These are phyloP conservation scores for Cyclina sinensis DNA, from an alignment of 1,140 invertebrate genomes.

Conservation along the genomic window DNA sequence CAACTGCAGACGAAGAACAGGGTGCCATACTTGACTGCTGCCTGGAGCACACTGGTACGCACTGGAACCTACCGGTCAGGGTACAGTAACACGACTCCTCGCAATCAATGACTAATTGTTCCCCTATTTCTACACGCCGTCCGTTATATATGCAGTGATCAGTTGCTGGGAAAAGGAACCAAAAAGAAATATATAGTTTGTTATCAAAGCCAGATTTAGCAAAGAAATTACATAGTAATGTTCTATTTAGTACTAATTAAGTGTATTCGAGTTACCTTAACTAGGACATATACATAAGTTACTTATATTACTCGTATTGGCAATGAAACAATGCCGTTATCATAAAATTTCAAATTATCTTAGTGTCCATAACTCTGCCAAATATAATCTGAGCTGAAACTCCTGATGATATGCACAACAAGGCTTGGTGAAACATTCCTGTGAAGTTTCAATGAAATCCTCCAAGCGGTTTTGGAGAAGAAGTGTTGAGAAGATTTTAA, in stretches of 20 bases:
- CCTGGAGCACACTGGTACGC: slow-evolving; percentile 33
- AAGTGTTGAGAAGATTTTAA: too few relatives aligned
- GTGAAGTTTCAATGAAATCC: too few relatives aligned
- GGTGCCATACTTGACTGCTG: not conserved
- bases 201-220: not conserved
- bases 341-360: not conserved
- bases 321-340: not conserved
- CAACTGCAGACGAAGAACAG: not conserved
- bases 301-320: not conserved
- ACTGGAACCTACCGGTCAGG: slow-evolving; percentile 25
- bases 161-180: slow-evolving; percentile 23
- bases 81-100: slow-evolving; percentile 47
- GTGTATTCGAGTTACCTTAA: not conserved
- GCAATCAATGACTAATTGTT: slow-evolving; percentile 40
- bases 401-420: too few relatives aligned
- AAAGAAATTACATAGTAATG: not conserved
- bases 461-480: too few relatives aligned
- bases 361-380: too few relatives aligned
- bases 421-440: too few relatives aligned
- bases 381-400: too few relatives aligned
- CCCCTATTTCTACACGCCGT: slow-evolving; percentile 7
- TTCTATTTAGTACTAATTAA: not conserved
- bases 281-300: not conserved
- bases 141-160: slow-evolving; percentile 53
- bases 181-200: not conserved